phyloP scores from a whole-genome alignment of 2,113 vertebrate species.

The Centropristis striata region DNA sequence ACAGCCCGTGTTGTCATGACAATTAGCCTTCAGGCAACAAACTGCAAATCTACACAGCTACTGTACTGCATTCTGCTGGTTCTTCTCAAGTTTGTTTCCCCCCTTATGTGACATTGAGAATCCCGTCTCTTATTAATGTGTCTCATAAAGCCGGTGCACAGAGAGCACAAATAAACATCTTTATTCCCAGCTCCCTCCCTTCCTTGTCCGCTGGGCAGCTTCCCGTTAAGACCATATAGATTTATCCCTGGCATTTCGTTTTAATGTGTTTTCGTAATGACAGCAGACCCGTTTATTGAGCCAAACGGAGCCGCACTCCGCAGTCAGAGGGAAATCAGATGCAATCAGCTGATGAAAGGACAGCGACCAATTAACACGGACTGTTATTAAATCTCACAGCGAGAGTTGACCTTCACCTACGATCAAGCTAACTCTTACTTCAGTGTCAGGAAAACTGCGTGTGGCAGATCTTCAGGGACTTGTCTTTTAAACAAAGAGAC shows the following conservation, averaged over 20 bases:
- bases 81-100: neutral
- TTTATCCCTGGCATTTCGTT: constrained; percentile 57
- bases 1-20: constrained; percentile 26
- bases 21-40: constrained; percentile 27
- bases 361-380: constrained; percentile 19
- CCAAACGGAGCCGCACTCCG: neutral
- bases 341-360: constrained; percentile 41
- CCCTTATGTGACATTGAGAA: constrained; percentile 21
- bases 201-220: constrained; percentile 11
- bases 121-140: constrained; percentile 36
- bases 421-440: constrained; percentile 16
- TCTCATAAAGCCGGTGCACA: constrained; percentile 35
- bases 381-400: constrained; percentile 1
- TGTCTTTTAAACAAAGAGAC: neutral
- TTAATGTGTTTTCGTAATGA: constrained; percentile 53
- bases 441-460: neutral
- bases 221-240: constrained; percentile 35
- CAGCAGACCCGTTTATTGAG: constrained; percentile 34
- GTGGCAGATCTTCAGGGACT: neutral
- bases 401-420: constrained; percentile 13
- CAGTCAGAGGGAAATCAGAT: constrained; percentile 31
- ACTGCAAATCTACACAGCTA: constrained; percentile 4
- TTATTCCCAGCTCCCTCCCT: constrained; percentile 18
- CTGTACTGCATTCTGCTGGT: neutral
- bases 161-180: constrained; percentile 46